Conservation (phyloP, 1,140 invertebrate genomes). For the Macrocentrus cingulum region DNA sequence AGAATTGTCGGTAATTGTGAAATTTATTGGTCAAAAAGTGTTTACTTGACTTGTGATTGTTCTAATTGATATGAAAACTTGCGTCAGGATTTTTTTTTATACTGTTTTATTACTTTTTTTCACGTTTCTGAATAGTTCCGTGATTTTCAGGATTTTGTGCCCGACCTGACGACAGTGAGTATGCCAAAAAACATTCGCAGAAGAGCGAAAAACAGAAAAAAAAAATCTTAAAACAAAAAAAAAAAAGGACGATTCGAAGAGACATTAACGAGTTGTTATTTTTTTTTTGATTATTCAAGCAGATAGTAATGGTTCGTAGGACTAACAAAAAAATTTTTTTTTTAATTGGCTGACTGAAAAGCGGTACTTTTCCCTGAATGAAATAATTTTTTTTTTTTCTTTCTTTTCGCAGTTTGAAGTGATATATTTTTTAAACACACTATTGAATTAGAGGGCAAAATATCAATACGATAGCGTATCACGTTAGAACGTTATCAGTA, state of each 20-base stretch:
- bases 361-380: conserved; percentile 27
- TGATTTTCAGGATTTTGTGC: conserved; percentile 62
- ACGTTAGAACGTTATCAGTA: neutral
- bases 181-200: conserved; percentile 36
- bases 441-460: conserved; percentile 57
- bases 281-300: conserved; percentile 28
- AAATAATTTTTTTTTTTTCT: conserved; percentile 14
- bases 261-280: conserved; percentile 31
- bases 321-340: conserved; percentile 47
- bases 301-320: conserved; percentile 47
- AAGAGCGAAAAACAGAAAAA: conserved; percentile 31
- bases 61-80: neutral
- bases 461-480: conserved; percentile 57
- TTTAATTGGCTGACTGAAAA: conserved; percentile 36
- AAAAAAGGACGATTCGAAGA: neutral
- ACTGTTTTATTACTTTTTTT: neutral
- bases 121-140: conserved; percentile 51
- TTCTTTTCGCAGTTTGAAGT: conserved; percentile 4
- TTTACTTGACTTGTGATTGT: too few relatives aligned
- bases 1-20: neutral
- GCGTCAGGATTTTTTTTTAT: conserved; percentile 1
- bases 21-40: too few relatives aligned
- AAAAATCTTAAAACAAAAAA: conserved; percentile 8
- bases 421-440: conserved; percentile 4
- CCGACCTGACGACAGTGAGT: conserved; percentile 62